phyloP scores from a whole-genome alignment of 2,888 invertebrate genomes.

The Phalera bucephala region DNA sequence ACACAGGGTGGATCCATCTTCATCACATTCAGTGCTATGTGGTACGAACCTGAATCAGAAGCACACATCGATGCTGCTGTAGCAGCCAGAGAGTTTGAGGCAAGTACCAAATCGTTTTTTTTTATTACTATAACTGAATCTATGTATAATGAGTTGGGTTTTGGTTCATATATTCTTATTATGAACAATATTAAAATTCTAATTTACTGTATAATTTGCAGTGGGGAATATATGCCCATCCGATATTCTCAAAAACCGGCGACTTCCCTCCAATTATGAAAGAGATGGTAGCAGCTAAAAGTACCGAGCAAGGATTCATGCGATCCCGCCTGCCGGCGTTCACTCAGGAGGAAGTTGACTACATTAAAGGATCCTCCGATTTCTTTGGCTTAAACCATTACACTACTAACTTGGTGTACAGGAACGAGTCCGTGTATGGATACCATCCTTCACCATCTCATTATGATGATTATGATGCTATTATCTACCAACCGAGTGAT shows the following conservation, averaged over 20 bases:
- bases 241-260: slow-evolving; percentile 67
- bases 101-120: no score
- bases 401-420: slow-evolving; percentile 56
- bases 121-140: no score
- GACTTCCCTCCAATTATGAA: slow-evolving; percentile 73
- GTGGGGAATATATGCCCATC: slow-evolving; percentile 67
- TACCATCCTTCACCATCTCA: slow-evolving; percentile 30
- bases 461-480: slow-evolving; percentile 27
- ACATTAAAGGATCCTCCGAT: slow-evolving; percentile 50
- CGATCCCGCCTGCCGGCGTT: slow-evolving; percentile 45
- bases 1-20: slow-evolving; percentile 38
- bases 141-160: no score
- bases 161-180: no score
- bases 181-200: neutral
- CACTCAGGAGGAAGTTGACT: slow-evolving; percentile 41
- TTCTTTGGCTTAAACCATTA: slow-evolving; percentile 85
- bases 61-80: slow-evolving; percentile 56
- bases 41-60: slow-evolving; percentile 48
- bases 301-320: slow-evolving; percentile 42
- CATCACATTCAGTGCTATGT: slow-evolving; percentile 39
- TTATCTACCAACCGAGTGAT: slow-evolving; percentile 1
- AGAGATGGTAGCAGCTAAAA: slow-evolving; percentile 56
- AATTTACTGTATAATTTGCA: slow-evolving; percentile 30
- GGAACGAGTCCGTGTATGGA: slow-evolving; percentile 33
- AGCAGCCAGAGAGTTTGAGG: slow-evolving; percentile 36